These are phyloP conservation scores for Autographa gamma DNA, from an alignment of 2,888 invertebrate genomes.

Conservation along the genomic window DNA sequence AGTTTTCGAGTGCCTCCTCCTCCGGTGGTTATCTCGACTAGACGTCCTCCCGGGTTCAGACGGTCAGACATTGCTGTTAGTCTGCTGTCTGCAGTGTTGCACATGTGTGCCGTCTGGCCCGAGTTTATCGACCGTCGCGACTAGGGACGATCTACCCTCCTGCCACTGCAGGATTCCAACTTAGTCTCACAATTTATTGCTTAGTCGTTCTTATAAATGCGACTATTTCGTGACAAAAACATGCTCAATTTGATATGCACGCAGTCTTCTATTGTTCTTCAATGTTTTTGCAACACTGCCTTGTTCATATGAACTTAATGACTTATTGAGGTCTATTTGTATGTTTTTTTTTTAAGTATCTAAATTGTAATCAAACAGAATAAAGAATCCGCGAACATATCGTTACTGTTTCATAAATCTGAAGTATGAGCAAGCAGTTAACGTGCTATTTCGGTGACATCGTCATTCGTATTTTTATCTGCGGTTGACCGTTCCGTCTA, in stretches of 20 bases:
- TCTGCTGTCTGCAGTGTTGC: conserved; percentile 71
- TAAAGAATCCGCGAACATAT: conserved; percentile 6
- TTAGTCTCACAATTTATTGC: conserved; percentile 33
- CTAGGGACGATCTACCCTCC: conserved; percentile 62
- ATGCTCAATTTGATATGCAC: not conserved
- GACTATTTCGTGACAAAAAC: not conserved
- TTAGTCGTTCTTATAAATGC: conserved; percentile 1
- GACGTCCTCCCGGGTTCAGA: conserved; percentile 60
- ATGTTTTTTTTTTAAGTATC: not conserved
- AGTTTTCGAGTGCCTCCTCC: conserved; percentile 34
- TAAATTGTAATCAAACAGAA: conserved; percentile 1
- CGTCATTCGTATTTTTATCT: conserved; percentile 55
- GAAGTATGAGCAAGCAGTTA: conserved; percentile 35
- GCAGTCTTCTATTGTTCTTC: not conserved
- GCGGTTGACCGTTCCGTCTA: conserved; percentile 37
- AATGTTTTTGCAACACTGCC: not conserved
- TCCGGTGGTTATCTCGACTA: conserved; percentile 51
- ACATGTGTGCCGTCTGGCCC: conserved; percentile 68
- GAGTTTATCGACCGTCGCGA: conserved; percentile 84
- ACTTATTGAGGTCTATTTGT: not conserved
- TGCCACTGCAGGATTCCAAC: conserved; percentile 37
- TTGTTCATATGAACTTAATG: not conserved
- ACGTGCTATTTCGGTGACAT: conserved; percentile 46
- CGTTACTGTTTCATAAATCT: conserved; percentile 28
- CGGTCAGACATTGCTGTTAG: conserved; percentile 57